phyloP scores from a whole-genome alignment of 2,797 vertebrate genomes.

The Mormyrops attenuatus region DNA sequence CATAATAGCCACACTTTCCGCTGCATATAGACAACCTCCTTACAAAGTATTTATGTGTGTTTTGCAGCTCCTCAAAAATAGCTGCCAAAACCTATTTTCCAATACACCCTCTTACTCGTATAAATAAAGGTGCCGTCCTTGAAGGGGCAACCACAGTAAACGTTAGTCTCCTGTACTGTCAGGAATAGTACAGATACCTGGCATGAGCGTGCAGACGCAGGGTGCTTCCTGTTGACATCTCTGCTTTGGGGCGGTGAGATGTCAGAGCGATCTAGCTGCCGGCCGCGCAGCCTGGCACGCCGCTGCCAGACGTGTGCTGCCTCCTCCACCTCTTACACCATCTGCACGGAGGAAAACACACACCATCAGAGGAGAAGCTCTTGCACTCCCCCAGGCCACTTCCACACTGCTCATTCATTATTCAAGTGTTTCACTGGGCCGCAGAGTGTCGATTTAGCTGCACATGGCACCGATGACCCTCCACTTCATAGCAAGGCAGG shows the following conservation, averaged over 20 bases:
- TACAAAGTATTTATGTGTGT: neutral
- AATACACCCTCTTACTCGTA: neutral
- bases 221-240: neutral
- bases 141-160: conserved; percentile 8
- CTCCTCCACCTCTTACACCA: neutral
- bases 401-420: conserved; percentile 6
- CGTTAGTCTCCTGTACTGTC: neutral
- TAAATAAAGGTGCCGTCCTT: neutral
- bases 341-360: neutral
- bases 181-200: neutral
- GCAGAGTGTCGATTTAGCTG: conserved; percentile 10
- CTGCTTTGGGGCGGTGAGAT: conserved; percentile 7
- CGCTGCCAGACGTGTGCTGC: no score
- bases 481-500: neutral
- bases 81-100: neutral
- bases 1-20: neutral
- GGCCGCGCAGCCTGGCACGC: neutral
- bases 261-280: neutral
- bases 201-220: neutral
- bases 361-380: neutral
- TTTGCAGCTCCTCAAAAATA: neutral
- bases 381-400: neutral
- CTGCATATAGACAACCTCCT: conserved; percentile 11
- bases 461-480: neutral
- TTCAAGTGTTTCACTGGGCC: conserved; percentile 5